Conservation (phyloP, 2,797 vertebrate genomes). For the Oreochromis mossambicus region DNA sequence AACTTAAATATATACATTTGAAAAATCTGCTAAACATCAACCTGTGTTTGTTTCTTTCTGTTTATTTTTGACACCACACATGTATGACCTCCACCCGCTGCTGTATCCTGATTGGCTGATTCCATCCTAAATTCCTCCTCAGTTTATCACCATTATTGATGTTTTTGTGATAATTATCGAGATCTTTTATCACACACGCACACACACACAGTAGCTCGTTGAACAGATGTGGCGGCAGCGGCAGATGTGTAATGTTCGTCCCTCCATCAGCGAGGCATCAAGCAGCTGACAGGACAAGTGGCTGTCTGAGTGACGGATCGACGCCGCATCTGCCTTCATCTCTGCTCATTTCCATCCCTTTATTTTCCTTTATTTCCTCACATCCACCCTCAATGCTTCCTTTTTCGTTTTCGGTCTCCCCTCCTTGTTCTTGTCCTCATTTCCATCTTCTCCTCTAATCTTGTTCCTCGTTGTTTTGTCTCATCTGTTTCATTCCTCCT, state of each 20-base stretch:
- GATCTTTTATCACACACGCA: background rate
- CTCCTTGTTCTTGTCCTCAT: background rate
- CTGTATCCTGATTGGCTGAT: background rate
- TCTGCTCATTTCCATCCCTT: background rate
- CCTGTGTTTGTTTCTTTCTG: background rate
- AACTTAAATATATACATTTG: background rate
- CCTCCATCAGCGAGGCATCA: slow-evolving; percentile 50
- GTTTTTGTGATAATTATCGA: background rate
- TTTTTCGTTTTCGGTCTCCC: background rate
- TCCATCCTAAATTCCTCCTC: background rate
- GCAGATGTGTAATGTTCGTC: slow-evolving; percentile 61
- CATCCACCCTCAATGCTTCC: background rate
- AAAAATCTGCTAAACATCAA: background rate
- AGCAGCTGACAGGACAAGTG: slow-evolving; percentile 51
- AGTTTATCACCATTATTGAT: background rate
- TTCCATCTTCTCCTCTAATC: background rate
- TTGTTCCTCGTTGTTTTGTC: background rate
- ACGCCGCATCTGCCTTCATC: background rate
- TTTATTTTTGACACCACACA: background rate
- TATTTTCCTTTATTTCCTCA: background rate
- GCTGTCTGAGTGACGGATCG: slow-evolving; percentile 38
- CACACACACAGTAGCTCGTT: background rate
- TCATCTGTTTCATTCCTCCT: background rate
- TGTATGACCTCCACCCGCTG: background rate
- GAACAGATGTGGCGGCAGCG: slow-evolving; percentile 51